Evolutionary conservation across 2,113 vertebrate genomes (phyloP).

Genomic region (Tichodroma muraria): DNA sequence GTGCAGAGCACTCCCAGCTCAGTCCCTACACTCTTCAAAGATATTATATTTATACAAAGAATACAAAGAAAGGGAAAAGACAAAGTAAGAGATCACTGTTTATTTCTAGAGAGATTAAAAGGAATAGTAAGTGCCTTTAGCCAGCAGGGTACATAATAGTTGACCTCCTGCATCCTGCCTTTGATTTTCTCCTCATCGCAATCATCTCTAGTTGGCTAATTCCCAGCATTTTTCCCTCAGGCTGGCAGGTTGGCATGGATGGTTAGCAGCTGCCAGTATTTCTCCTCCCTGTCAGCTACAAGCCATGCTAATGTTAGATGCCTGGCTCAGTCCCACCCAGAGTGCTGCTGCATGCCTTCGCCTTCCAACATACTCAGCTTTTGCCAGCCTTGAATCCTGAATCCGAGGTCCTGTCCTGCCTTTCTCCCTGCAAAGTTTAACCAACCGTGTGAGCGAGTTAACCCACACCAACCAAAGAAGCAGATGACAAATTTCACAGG

Average conservation of each 20-base stretch:
- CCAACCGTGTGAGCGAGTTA: neutral
- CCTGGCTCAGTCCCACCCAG: constrained; percentile 66
- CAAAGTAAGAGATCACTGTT: neutral
- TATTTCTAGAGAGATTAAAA: constrained; percentile 41
- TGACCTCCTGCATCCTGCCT: constrained; percentile 57
- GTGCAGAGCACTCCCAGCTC: neutral
- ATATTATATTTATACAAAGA: neutral
- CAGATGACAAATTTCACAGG: constrained; percentile 30
- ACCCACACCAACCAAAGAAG: neutral
- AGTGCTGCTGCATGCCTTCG: constrained; percentile 19
- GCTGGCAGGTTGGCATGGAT: constrained; percentile 47
- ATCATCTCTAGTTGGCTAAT: constrained; percentile 59
- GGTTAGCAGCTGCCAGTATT: constrained; percentile 69
- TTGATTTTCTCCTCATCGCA: constrained; percentile 59
- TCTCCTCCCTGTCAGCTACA: constrained; percentile 62
- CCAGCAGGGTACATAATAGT: neutral
- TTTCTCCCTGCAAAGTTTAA: neutral
- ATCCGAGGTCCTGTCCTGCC: neutral
- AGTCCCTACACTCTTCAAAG: neutral
- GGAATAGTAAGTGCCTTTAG: constrained; percentile 7
- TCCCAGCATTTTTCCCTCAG: constrained; percentile 40
- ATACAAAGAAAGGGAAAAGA: neutral
- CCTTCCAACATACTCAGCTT: constrained; percentile 48
- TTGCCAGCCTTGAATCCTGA: constrained; percentile 37
- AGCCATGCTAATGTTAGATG: constrained; percentile 50